Evolutionary conservation across 1,140 invertebrate genomes (phyloP), one percentile per base, ranked within the genome.

Genomic region (Triops cancriformis): DNA sequence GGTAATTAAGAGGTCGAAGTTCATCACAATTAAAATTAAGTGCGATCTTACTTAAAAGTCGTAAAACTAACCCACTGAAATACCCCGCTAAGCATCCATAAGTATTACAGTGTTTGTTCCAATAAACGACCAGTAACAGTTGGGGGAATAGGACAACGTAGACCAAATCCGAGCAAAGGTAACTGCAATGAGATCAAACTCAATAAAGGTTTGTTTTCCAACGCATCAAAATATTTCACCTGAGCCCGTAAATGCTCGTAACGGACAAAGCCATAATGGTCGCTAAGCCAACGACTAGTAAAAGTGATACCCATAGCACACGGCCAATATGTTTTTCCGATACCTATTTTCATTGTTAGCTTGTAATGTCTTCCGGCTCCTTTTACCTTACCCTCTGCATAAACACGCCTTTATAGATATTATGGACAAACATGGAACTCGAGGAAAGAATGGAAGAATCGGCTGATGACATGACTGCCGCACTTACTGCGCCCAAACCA

Each of bases 401-500:
- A 80, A 93, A 88, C 2, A 91, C 88, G 23, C 90, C 83, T 82
- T 91, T 91, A 83, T 93, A 93, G 73, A 94, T 88, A 83, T 94
- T 94, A 78, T 91, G 87, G n/a, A 92, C 89, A 84, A 93, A 93
- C 91, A 94, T 92, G 18, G 91, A 91, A 80, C 90, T 89, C 14
- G 92, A 91, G 9, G 90, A 89, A 3, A 94, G 84, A 73, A 94
- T 89, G 75, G 91, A 91, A 1, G 91, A 92, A 83, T 93, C 92
- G 1, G 92, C 91, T 9, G 92, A 93, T 5, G 91, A 92, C 91
- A 94, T 92, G 1, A 93, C 90, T n/a, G 91, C 91, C 4, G 91
- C 91, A 1, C 91, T 91, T 28, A 94, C 90, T 6, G 92, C 91
- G 11, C 92, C 92, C 1, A 94, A 86, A n/a, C 92, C 92, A 84